Base-by-base conservation (phyloP, 2,888 invertebrate genomes). In the Tricholauxania praeusta region DNA sequence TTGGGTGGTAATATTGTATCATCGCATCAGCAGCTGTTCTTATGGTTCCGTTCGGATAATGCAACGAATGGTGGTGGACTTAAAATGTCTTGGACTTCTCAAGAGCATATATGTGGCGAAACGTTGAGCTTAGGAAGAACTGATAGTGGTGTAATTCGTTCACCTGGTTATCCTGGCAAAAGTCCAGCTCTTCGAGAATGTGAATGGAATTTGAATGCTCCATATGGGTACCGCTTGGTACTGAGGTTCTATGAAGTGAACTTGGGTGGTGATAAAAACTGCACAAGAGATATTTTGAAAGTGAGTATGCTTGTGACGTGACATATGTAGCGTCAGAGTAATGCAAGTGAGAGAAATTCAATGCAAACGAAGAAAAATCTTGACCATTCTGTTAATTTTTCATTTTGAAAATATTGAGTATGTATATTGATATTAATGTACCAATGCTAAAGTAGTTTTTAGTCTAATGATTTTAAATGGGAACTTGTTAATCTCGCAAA, bases 121-220 rank as follows among this genome's bases (percentile, higher is more conserved):
- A 87, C 87, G 10, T 80, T 92, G 0, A 89, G 89, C 0, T 68
- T 81, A 4, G 84, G 86, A 0, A 87, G 49, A 1, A 59, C 32
- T 2, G 78, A 89, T 5, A 91, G 92, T 79, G 97, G 97, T 1
- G 89, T 91, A 0, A 90, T 98, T 53, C 91, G 90, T 72, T 96
- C 96, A 1, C 97, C 97, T 0, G 96, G 96, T 0, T 96, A 94
- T 78, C 97, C 97, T 0, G 94, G 94, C 7, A 90, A 90, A 78
- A 96, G 97, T 84, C 96, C 97, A 1, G 89, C 91, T 1, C 92
- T 94, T 83, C 85, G 91, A 52, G 94, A 97, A 82, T 98, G 98
- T 82, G 91, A 90, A 74, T 98, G 97, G 97, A 87, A 87, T n/a
- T 87, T 97, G 53, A 80, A 75, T 1, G 93, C 93, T 0, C 89